Evolutionary conservation across 2,113 vertebrate species (phyloP).

Genomic region (Symphodus melops): DNA sequence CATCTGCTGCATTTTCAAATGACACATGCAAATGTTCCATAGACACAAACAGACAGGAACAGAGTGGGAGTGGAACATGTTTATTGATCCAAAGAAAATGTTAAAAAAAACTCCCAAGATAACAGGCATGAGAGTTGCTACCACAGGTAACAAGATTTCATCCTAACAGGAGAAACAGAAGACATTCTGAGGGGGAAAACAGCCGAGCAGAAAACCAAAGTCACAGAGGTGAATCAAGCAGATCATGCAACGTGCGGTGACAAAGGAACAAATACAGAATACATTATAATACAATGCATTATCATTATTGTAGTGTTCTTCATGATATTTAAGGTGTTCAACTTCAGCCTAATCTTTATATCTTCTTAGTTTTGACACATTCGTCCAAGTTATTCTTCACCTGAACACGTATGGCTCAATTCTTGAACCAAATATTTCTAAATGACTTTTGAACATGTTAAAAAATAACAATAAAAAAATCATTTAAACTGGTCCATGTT

Average conservation of each 20-base stretch:
- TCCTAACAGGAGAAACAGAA: conserved; percentile 45
- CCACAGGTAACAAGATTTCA: conserved; percentile 38
- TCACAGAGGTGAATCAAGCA: conserved; percentile 38
- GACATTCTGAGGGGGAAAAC: conserved; percentile 33
- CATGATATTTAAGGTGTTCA: conserved; percentile 5
- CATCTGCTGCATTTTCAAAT: conserved; percentile 1
- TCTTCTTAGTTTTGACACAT: conserved; percentile 1
- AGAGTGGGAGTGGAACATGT: conserved; percentile 49
- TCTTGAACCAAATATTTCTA: background rate
- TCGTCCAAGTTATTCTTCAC: background rate
- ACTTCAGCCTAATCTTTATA: background rate
- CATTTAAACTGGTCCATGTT: background rate
- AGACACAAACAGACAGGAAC: conserved; percentile 50
- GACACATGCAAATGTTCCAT: conserved; percentile 37
- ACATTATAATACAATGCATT: background rate
- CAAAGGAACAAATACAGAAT: conserved; percentile 28
- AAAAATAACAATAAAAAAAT: conserved; percentile 13
- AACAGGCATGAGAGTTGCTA: conserved; percentile 38
- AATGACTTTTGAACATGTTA: background rate
- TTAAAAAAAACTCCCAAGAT: conserved; percentile 43
- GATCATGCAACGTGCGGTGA: conserved; percentile 27
- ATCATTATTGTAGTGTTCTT: background rate
- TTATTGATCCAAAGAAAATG: conserved; percentile 78
- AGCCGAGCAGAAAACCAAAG: conserved; percentile 41
- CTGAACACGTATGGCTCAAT: background rate